Percentiles rank a stretch among this genome's conserved stretches.
Conservation (phyloP, 2,113 vertebrate species). For the Thomomys bottae region DNA sequence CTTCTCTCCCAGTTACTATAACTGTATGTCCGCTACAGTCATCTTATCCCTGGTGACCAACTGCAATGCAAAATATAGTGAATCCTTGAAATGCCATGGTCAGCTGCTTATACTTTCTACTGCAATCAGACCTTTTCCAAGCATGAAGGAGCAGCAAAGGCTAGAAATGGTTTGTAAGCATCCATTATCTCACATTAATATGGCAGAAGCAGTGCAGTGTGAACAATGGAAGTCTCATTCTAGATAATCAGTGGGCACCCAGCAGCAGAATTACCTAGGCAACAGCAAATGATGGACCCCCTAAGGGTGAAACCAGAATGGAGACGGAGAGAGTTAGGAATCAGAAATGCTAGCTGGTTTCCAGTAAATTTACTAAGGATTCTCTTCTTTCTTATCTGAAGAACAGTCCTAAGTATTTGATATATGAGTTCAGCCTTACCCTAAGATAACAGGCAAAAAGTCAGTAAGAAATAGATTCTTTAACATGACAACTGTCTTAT, state of each 20-base stretch:
- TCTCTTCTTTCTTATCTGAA: no score
- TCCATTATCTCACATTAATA: slow-evolving; percentile 34
- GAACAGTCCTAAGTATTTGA: slow-evolving; percentile 7
- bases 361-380: no score
- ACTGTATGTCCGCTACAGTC: neutral
- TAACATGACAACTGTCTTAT: neutral
- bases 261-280: slow-evolving; percentile 26
- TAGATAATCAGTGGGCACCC: slow-evolving; percentile 18
- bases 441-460: slow-evolving; percentile 2
- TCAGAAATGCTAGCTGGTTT: neutral
- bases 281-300: slow-evolving; percentile 36
- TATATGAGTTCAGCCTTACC: neutral
- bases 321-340: neutral
- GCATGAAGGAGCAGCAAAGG: slow-evolving; percentile 52
- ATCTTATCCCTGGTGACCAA: neutral
- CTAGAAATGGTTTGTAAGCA: slow-evolving; percentile 58
- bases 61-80: neutral
- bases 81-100: neutral
- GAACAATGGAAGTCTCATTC: slow-evolving; percentile 6
- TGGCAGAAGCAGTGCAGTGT: neutral
- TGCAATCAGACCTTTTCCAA: neutral
- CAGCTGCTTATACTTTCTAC: neutral
- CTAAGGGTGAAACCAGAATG: neutral
- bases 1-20: neutral
- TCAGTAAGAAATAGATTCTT: neutral